Evolutionary conservation across 2,113 vertebrate genomes (phyloP).

Genomic region (Eleginops maclovinus): DNA sequence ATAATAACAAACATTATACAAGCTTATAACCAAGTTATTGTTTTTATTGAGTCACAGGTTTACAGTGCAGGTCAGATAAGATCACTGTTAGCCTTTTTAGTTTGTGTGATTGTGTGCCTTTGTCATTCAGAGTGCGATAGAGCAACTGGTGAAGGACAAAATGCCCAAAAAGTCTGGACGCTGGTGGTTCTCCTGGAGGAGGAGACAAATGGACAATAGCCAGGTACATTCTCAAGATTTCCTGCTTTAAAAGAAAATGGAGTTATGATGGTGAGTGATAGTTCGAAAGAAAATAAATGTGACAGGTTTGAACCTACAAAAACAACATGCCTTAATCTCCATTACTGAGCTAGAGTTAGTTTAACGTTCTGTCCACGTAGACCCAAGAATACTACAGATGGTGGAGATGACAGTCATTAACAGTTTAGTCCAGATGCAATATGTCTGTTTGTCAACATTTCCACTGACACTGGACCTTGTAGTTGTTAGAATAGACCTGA

Average conservation of each 20-base stretch:
- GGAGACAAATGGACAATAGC: constrained; percentile 83
- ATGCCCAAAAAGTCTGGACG: constrained; percentile 91
- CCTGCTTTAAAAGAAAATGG: neutral
- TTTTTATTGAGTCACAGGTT: neutral
- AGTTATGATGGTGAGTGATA: neutral
- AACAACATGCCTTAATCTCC: neutral
- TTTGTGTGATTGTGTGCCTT: neutral
- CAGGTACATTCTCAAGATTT: constrained; percentile 64
- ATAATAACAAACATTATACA: neutral
- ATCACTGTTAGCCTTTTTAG: neutral
- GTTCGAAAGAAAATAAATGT: neutral
- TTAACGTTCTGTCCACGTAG: neutral
- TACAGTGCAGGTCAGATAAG: neutral
- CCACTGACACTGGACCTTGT: neutral
- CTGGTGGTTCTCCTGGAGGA: constrained; percentile 95
- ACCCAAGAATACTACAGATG: no score
- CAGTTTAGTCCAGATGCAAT: neutral
- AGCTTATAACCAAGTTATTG: neutral
- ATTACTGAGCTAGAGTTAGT: neutral
- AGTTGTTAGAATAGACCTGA: neutral
- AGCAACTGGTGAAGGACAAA: constrained; percentile 91
- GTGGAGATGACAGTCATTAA: neutral
- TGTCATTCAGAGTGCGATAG: constrained; percentile 83
- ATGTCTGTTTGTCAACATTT: neutral
- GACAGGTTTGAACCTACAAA: neutral